These are phyloP conservation scores for Monochamus alternatus DNA, from an alignment of 2,888 invertebrate genomes.

Conservation along the genomic window DNA sequence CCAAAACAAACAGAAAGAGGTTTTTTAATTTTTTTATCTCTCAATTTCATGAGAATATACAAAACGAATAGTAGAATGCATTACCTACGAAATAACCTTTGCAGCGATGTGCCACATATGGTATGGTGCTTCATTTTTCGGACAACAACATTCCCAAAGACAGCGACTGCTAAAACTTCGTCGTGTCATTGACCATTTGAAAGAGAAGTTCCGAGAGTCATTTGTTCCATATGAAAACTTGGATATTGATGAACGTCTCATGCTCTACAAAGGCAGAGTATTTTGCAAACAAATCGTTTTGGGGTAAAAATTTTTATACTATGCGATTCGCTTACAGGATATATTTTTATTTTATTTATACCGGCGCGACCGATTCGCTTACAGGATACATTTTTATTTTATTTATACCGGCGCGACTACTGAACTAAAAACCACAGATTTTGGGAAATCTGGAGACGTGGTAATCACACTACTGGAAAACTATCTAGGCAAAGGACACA, in stretches of 20 bases:
- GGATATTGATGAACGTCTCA: neutral
- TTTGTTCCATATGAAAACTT: neutral
- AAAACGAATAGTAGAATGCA: no score
- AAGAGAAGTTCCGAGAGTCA: neutral
- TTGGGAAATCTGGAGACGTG: constrained; percentile 41
- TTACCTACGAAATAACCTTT: no score
- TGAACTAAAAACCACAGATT: constrained; percentile 36
- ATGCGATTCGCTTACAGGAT: constrained; percentile 50
- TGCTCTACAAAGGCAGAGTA: neutral
- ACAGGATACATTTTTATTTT: constrained; percentile 54
- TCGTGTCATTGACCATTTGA: neutral
- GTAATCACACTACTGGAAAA: constrained; percentile 39
- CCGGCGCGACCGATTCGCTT: constrained; percentile 34
- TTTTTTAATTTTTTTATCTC: no score
- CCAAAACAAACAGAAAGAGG: no score
- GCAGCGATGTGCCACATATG: no score
- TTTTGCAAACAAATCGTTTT: constrained; percentile 49
- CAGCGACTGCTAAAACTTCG: neutral
- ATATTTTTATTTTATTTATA: constrained; percentile 43
- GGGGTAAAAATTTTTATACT: constrained; percentile 45
- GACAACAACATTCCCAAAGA: neutral
- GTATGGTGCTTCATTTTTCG: neutral
- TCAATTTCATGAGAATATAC: no score
- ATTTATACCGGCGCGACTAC: neutral
- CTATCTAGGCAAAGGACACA: constrained; percentile 41